Base-by-base conservation (phyloP, 2,113 vertebrate species). In the Carlito syrichta region DNA sequence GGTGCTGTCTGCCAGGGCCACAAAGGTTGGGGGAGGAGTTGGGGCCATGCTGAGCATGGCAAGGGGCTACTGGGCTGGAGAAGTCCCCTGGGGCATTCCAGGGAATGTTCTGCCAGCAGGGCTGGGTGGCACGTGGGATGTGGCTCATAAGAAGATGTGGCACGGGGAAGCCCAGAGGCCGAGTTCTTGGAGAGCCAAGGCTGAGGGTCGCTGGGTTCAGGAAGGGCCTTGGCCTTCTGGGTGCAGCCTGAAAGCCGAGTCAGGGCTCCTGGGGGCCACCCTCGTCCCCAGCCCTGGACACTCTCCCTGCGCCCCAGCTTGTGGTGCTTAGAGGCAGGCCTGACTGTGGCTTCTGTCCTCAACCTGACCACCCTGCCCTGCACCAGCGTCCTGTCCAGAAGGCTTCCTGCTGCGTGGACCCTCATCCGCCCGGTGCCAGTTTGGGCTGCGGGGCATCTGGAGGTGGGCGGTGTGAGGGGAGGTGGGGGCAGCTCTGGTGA, bases 41-140 rank as follows among this genome's bases (percentile, higher is more conserved):
- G 0, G 32, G 76, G 13, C 66, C 1, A 5, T 0, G n/a, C 45
- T 0, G 19, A 86, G 30, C 66, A 50, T 87, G 27, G 38, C 14
- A 56, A 40, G 76, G n/a, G 58, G 50, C 71, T 68, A 23, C 68
- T 48, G 20, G 22, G 58, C 6, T 86, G 23, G 66, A 69, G 52
- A 58, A 95, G 45, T 22, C 12, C 60, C 76, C 87, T 38, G 1
- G 56, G 76, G 30, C 45, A 45, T 76, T 4, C 12, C 1, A 2
- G 43, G 71, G 19, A 45, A 74, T 0, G 0, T 89, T 58, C 71
- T 0, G 0, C 60, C 54, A 79, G 45, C 74, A 71, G 32, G 22
- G 22, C 58, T 66, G 79, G 69, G 40, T 52, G 58, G 50, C 35
- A 23, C 11, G 9, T 1, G 25, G 60, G 76, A 20, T 38, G 50